phyloP scores from a whole-genome alignment of 2,888 invertebrate species.

The Ferdinandea cuprea region DNA sequence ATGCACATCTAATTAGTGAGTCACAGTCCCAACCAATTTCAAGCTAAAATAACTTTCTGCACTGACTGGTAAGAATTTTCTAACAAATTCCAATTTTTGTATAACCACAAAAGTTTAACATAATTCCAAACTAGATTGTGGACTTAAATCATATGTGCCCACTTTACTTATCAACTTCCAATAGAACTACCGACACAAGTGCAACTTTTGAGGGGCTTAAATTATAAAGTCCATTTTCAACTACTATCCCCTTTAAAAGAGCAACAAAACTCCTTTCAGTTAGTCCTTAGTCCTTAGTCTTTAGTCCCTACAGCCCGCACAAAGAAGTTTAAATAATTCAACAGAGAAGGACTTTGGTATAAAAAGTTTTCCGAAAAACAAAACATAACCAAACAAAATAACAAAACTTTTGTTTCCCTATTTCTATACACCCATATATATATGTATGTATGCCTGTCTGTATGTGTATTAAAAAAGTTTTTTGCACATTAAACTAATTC shows the following conservation, averaged over 20 bases:
- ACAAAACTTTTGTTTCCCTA: conserved; percentile 1
- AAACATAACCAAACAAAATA: conserved; percentile 1
- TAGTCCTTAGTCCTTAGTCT: not conserved
- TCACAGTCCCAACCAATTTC: too few species aligned
- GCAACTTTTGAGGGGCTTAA: not conserved
- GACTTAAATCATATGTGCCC: not conserved
- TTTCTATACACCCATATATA: not conserved
- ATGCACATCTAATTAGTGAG: too few species aligned
- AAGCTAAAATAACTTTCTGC: too few species aligned
- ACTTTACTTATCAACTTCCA: not conserved
- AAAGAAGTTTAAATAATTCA: conserved; percentile 4
- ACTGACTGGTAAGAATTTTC: too few species aligned
- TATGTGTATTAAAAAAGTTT: not conserved
- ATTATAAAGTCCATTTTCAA: not conserved
- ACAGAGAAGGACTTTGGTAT: not conserved
- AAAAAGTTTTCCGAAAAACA: not conserved
- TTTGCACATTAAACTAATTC: conserved; percentile 9
- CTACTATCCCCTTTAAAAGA: not conserved
- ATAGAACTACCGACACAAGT: not conserved
- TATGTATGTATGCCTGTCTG: too few species aligned
- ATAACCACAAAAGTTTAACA: too few species aligned
- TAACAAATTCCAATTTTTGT: too few species aligned
- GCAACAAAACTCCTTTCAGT: not conserved
- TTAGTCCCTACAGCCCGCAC: not conserved
- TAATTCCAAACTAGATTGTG: too few species aligned